Conservation (phyloP, 1,140 invertebrate species). For the Linepithema humile region DNA sequence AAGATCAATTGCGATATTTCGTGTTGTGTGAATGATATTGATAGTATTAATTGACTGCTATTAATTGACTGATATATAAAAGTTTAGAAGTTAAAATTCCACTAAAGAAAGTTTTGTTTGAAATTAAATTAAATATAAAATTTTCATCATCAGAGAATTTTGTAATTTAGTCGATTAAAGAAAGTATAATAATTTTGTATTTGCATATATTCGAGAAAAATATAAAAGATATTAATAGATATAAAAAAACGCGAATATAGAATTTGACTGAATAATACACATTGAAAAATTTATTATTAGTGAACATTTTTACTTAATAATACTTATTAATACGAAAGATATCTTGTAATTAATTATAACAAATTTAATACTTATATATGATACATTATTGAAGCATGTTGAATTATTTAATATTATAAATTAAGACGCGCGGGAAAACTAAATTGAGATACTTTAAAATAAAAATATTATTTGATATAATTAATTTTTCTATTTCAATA, state of each 20-base stretch:
- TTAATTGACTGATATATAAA: background rate
- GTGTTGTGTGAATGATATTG: background rate
- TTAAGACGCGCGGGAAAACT: background rate
- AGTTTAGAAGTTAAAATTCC: constrained; percentile 18
- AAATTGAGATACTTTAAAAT: background rate
- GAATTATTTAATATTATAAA: background rate
- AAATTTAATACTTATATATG: background rate
- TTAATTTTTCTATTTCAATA: too few species aligned
- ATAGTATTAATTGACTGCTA: constrained; percentile 10
- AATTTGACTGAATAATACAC: background rate
- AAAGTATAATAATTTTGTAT: background rate
- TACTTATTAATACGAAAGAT: background rate
- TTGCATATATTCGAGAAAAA: background rate
- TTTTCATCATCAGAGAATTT: too few species aligned
- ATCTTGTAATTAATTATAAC: background rate
- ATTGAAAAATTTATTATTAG: background rate
- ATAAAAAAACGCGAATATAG: background rate
- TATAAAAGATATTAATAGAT: background rate
- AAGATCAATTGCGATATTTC: constrained; percentile 2
- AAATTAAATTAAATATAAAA: background rate
- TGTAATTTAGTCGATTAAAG: background rate
- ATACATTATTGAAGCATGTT: background rate
- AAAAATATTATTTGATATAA: too few species aligned
- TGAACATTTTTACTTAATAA: constrained; percentile 11
- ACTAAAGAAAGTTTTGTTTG: background rate